A percentile compares a stretch with the other conserved stretches of the same genome.
Conservation (phyloP, 2,113 vertebrate genomes). For the Benitochromis conjunctus region DNA sequence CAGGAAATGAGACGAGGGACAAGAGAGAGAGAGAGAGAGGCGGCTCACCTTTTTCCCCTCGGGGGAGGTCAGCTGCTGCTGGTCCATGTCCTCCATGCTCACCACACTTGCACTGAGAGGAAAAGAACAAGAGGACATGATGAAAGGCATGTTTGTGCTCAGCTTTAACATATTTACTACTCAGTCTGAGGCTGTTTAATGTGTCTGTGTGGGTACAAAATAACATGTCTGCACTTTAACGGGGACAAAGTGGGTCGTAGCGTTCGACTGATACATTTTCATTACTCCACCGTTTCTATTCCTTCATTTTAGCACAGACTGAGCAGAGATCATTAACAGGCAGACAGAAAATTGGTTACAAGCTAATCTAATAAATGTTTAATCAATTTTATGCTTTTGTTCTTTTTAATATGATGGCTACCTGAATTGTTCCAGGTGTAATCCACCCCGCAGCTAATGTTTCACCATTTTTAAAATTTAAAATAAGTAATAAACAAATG, state of each 20-base stretch:
- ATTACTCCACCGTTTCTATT: background rate
- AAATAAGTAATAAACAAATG: background rate
- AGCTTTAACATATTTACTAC: background rate
- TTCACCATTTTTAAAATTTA: background rate
- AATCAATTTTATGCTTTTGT: background rate
- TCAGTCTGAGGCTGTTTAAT: background rate
- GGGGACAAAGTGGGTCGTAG: background rate
- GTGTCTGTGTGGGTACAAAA: background rate
- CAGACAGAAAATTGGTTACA: background rate
- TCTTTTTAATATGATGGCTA: background rate
- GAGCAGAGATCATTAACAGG: background rate
- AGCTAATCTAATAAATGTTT: background rate
- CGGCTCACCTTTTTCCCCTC: slow-evolving; percentile 81
- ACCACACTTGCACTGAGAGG: slow-evolving; percentile 75
- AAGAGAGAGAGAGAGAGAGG: no score
- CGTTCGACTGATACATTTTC: background rate
- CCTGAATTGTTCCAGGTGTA: background rate
- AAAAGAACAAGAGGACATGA: background rate
- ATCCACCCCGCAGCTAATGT: background rate
- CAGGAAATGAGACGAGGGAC: background rate
- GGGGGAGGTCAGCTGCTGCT: slow-evolving; percentile 58
- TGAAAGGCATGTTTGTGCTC: background rate
- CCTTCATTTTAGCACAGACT: background rate
- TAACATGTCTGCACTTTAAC: background rate
- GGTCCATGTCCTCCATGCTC: slow-evolving; percentile 78